Percentiles rank a stretch among this genome's conserved stretches.
These are phyloP conservation scores for Eulemur albifrons DNA, from an alignment of 2,797 vertebrate species.

Conservation along the genomic window DNA sequence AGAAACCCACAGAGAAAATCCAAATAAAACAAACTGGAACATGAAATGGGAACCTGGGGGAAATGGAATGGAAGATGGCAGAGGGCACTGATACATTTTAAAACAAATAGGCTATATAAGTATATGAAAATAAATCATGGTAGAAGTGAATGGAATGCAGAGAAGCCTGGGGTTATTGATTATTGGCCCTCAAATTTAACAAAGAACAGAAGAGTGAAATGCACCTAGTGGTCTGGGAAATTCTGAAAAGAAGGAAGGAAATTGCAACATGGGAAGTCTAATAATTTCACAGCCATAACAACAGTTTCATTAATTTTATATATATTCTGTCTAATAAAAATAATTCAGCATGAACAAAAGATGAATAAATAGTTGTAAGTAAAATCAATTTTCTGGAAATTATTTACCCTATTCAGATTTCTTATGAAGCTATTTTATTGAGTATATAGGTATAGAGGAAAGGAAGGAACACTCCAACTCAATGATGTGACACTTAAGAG, in stretches of 20 bases:
- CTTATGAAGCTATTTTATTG: constrained; percentile 9
- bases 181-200: neutral
- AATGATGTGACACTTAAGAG: neutral
- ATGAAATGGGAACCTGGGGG: constrained; percentile 11
- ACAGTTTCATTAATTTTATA: neutral
- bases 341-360: neutral
- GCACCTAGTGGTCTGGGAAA: neutral
- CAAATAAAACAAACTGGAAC: constrained; percentile 51
- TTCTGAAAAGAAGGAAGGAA: neutral
- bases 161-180: neutral
- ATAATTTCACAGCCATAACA: neutral
- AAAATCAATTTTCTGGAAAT: constrained; percentile 43
- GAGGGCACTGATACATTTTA: constrained; percentile 14
- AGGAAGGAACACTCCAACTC: neutral
- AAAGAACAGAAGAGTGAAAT: neutral
- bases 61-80: constrained; percentile 34
- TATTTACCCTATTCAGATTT: constrained; percentile 3
- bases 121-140: neutral
- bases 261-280: neutral
- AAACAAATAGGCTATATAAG: constrained; percentile 27
- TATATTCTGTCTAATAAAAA: constrained; percentile 46
- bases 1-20: neutral
- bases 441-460: neutral
- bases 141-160: neutral
- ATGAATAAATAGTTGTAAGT: constrained; percentile 20